Conservation (phyloP, 2,797 vertebrate genomes). For the Myioborus miniatus region DNA sequence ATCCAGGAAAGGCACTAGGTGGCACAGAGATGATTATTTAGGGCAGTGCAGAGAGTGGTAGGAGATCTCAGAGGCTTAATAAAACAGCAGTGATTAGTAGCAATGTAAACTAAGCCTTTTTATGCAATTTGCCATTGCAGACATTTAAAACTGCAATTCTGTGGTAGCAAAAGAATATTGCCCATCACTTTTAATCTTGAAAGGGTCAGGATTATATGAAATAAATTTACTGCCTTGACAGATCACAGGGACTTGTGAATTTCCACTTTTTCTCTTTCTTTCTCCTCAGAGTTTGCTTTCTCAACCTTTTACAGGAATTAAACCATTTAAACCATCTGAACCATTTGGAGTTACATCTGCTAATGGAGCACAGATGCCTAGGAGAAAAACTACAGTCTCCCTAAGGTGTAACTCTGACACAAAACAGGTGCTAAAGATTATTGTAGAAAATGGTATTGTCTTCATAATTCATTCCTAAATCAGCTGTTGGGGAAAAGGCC, state of each 20-base stretch:
- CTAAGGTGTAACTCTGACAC: background rate
- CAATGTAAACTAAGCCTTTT: background rate
- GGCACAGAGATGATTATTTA: background rate
- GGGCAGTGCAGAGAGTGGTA: background rate
- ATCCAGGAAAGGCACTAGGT: background rate
- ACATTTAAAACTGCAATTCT: background rate
- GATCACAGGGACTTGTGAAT: background rate
- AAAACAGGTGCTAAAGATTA: background rate
- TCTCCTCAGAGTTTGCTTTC: background rate
- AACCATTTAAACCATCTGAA: background rate
- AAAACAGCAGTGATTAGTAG: background rate
- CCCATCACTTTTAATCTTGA: background rate
- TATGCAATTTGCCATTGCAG: background rate
- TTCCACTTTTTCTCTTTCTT: background rate
- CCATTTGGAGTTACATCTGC: background rate
- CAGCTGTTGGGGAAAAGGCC: background rate
- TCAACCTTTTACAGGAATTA: background rate
- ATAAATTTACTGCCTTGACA: background rate
- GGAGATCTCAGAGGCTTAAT: background rate
- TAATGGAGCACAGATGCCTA: background rate
- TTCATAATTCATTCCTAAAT: background rate
- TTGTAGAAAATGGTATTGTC: background rate
- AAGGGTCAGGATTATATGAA: background rate
- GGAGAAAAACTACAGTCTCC: background rate
- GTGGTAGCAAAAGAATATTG: background rate